Evolutionary conservation across 2,888 invertebrate genomes (phyloP), one percentile per base, ranked within the genome.

Genomic region (Molorchus minor): DNA sequence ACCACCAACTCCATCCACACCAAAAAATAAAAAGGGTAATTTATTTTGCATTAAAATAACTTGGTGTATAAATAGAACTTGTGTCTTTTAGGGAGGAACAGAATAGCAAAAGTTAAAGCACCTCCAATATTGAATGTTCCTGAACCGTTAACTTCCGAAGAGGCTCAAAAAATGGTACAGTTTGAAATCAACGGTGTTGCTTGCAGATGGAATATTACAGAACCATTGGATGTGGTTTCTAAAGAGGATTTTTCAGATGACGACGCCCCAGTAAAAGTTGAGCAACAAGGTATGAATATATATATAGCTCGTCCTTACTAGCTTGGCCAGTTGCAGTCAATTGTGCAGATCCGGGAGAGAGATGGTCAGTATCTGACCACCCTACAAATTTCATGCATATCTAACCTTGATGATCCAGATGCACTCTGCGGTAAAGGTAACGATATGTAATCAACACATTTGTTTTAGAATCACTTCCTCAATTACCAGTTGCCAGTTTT

Each of bases 111-210:
- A 43, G 78, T 58, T 0, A 64, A 64, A 25, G 35, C 58, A 5
- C 62, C 56, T 7, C 75, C 80, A 0, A 83, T 84, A 60, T 82
- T 84, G 58, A 83, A 84, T 7, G 84, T 85, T 1, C 86, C 88
- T 70, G 91, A 91, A 76, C 89, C 89, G 10, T 82, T 94, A 46
- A 90, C 91, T 10, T 93, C 91, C 75, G 91, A 92, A 21, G 93
- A 94, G 75, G 89, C 92, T 1, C 93, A 93, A 76, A 90, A 91
- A 81, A 87, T 91, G 65, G 92, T 95, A 0, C 93, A 93, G 77
- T 91, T 94, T 74, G 93, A 94, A 75, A 84, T 93, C n/a, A 90
- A 93, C 77, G 92, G 92, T 7, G 71, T 77, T 56, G 76, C 80
- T 7, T 71, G 70, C 21, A 80, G 83, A 57, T 79, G 85, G 65